Evolutionary conservation across 2,113 vertebrate genomes (phyloP), one percentile per base, ranked within the genome.

Genomic region (Martes martes): DNA sequence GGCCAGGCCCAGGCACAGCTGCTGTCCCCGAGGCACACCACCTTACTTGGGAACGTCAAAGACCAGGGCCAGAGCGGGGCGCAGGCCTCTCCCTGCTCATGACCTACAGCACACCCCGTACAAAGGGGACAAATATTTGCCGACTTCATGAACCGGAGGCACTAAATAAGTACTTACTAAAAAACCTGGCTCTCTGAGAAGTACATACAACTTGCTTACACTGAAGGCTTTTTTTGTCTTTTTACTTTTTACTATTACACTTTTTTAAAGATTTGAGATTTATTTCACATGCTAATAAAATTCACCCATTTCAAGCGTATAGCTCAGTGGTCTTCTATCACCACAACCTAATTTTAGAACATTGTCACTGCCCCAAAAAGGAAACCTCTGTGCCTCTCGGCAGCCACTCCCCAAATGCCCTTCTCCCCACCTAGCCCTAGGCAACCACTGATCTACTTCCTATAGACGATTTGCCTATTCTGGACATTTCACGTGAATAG

Each of bases 1-100:
- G 87, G 97, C 84, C 91, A 86, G 97, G 94, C 98, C 84, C 59
- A 93, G 97, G 90, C 95, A 97, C 97, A 98, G 98, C 98, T 98
- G 98, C 94, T 95, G 9, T 7, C 23, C 16, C 9, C 61, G 28
- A 85, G 89, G 97, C 97, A 96, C 95, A 93, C 63, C 84, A 96
- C 89, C 76, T 90, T 95, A 82, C 95, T 93, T 81, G 73, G 97
- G 88, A 96, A 95, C 78, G 42, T 73, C 24, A 95, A 89, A 96
- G 52, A 26, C 11, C 4, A 15, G 26, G 71, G 91, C 45, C 57
- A 89, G 33, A 71, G 52, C 33, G 4, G 59, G 39, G 28, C 11
- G 19, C 18, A 4, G 39, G 7, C 45, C 69, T 26, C 78, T 83
- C 78, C 39, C 26, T 0, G 0, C 31, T 11, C 1, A 47, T 18